phyloP scores from a whole-genome alignment of 1,140 invertebrate species.

The Chymomyza costata region DNA sequence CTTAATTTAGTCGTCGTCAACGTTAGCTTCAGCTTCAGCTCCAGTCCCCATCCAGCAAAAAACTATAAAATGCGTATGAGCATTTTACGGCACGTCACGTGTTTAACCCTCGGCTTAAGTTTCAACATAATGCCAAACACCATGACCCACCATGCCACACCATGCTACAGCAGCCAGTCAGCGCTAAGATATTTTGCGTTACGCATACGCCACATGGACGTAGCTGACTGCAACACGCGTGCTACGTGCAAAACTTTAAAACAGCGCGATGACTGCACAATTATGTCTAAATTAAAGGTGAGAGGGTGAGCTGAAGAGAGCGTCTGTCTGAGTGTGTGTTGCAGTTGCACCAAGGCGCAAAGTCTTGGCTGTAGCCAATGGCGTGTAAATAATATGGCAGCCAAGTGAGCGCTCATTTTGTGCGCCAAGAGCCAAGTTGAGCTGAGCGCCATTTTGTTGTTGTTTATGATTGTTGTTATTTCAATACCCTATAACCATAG shows the following conservation, averaged over 20 bases:
- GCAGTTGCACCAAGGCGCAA: too few species aligned
- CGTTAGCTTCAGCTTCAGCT: constrained; percentile 42
- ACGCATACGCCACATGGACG: constrained; percentile 50
- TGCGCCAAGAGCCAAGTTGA: constrained; percentile 20
- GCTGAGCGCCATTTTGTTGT: not conserved
- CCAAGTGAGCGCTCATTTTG: not conserved
- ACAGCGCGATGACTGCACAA: constrained; percentile 57
- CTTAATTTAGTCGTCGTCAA: constrained; percentile 9
- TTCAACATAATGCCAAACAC: constrained; percentile 28
- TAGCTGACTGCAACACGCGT: constrained; percentile 36
- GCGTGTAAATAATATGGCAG: constrained; percentile 60
- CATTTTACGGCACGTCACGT: too few species aligned
- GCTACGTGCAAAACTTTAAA: constrained; percentile 56
- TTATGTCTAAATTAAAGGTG: constrained; percentile 27
- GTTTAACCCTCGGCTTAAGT: too few species aligned
- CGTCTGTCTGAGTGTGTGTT: too few species aligned
- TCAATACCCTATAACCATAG: too few species aligned
- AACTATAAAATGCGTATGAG: too few species aligned
- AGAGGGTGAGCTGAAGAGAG: constrained; percentile 9
- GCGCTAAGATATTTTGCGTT: constrained; percentile 51
- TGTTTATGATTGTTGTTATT: constrained; percentile 5
- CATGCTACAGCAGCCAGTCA: constrained; percentile 27
- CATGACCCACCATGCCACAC: too few species aligned
- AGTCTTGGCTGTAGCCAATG: constrained; percentile 54
- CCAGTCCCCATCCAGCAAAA: too few species aligned